phyloP scores from a whole-genome alignment of 2,113 vertebrate species.

The Chionis minor region DNA sequence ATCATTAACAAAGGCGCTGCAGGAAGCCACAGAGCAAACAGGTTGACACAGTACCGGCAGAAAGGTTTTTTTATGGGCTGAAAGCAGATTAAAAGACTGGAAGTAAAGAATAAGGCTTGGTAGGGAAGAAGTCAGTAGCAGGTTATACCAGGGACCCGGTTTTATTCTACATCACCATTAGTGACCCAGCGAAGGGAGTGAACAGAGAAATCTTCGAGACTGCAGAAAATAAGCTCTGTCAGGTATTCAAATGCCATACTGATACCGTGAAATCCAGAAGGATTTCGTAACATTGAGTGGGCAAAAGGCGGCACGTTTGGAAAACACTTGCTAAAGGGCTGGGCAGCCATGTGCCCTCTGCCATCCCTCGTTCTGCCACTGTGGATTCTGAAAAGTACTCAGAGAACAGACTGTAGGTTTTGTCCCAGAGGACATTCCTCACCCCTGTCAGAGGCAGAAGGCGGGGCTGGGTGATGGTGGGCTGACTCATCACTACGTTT shows the following conservation, averaged over 20 bases:
- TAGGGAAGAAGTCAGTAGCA: not conserved
- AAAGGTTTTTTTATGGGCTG: not conserved
- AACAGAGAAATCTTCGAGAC: not conserved
- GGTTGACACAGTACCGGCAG: not conserved
- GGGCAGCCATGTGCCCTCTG: not conserved
- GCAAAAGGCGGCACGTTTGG: not conserved
- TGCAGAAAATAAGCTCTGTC: not conserved
- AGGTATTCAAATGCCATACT: not conserved
- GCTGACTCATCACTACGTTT: not conserved
- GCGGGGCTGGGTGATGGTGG: not conserved
- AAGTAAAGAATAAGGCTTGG: not conserved
- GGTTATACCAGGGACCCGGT: not conserved
- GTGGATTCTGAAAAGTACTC: not conserved
- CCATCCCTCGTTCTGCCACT: not conserved
- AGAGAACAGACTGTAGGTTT: not conserved
- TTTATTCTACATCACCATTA: not conserved
- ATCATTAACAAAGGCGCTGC: fast-evolving
- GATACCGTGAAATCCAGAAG: not conserved
- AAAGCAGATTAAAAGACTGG: not conserved
- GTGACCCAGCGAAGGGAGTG: not conserved
- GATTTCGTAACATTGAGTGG: not conserved
- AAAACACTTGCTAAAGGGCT: not conserved
- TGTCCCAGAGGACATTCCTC: not conserved
- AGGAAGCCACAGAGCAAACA: not conserved
- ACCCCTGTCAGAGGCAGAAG: not conserved